Percentiles rank a stretch among this genome's conserved stretches.
Evolutionary conservation across 53 echinoderm and acorn worm genomes (phyloP).

Genomic region (Patiria pectinifera): DNA sequence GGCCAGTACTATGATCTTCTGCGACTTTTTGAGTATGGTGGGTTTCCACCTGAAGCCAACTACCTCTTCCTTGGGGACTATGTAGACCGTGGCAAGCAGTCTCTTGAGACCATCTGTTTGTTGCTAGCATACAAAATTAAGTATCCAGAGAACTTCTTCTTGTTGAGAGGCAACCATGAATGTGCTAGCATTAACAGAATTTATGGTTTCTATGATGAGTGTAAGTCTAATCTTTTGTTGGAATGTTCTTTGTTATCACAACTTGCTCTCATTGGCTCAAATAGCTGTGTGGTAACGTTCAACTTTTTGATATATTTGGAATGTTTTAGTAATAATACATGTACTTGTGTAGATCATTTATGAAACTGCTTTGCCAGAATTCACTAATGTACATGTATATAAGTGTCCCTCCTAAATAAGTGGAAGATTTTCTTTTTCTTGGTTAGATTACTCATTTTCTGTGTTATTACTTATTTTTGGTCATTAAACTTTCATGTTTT

Average conservation of each 20-base stretch:
- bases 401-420: too few species aligned
- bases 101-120: conserved; percentile 97
- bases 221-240: conserved; percentile 71
- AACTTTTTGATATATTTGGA: too few species aligned
- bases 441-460: too few species aligned
- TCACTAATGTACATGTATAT: too few species aligned
- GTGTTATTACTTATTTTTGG: too few species aligned
- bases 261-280: not conserved
- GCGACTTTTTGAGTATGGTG: conserved; percentile 98
- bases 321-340: too few species aligned
- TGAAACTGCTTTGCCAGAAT: too few species aligned
- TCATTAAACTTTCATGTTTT: too few species aligned
- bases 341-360: too few species aligned
- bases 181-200: conserved; percentile 99
- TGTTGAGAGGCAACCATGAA: conserved; percentile 96
- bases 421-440: too few species aligned
- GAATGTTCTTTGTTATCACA: not conserved
- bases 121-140: conserved; percentile 99
- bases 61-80: conserved; percentile 98
- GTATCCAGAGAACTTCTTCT: conserved; percentile 99
- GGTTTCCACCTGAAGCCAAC: conserved; percentile 99
- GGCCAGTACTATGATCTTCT: conserved; percentile 99
- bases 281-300: too few species aligned
- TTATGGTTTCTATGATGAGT: conserved; percentile 99
- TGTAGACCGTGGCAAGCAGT: conserved; percentile 98